A percentile compares a stretch with the other conserved stretches of the same genome.
These are phyloP conservation scores for Rhynchomys soricoides DNA, from an alignment of 2,113 vertebrate species.

Conservation along the genomic window DNA sequence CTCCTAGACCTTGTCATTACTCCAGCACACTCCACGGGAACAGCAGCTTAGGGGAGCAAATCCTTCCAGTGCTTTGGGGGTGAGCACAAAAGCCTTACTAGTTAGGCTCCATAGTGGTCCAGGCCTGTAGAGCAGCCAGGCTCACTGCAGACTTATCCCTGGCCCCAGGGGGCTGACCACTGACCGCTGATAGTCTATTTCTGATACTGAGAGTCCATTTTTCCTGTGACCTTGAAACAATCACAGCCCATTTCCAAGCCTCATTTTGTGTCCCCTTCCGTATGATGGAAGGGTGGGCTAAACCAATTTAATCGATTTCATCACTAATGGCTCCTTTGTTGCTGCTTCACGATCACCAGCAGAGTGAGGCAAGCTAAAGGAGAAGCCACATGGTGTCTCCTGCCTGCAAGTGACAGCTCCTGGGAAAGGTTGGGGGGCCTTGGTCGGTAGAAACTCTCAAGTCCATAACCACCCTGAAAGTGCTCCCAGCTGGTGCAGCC, in stretches of 20 bases:
- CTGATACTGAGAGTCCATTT: background rate
- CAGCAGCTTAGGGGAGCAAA: background rate
- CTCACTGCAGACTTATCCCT: background rate
- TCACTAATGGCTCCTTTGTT: background rate
- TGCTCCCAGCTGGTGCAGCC: background rate
- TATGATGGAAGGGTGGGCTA: background rate
- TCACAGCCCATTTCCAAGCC: background rate
- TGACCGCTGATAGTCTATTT: background rate
- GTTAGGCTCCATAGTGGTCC: background rate
- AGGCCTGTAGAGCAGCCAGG: too few relatives aligned
- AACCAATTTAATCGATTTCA: background rate
- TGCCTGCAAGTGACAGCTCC: background rate
- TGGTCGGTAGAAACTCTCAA: slow-evolving; percentile 4
- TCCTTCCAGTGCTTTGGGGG: background rate
- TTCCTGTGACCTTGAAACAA: slow-evolving; percentile 13
- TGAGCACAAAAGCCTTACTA: background rate
- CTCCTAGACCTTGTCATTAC: background rate
- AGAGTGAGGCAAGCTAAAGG: background rate
- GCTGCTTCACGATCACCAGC: background rate
- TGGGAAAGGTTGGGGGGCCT: background rate
- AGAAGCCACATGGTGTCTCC: background rate
- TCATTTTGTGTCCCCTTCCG: background rate
- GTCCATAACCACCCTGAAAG: background rate
- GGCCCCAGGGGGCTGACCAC: background rate
- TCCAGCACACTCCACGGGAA: background rate